A percentile compares a stretch with the other conserved stretches of the same genome.
Evolutionary conservation across 30 jellyfish, hydroid and myxozoan species (phyloP).

Genomic region (Aurelia aurita complex sp. Pacific): DNA sequence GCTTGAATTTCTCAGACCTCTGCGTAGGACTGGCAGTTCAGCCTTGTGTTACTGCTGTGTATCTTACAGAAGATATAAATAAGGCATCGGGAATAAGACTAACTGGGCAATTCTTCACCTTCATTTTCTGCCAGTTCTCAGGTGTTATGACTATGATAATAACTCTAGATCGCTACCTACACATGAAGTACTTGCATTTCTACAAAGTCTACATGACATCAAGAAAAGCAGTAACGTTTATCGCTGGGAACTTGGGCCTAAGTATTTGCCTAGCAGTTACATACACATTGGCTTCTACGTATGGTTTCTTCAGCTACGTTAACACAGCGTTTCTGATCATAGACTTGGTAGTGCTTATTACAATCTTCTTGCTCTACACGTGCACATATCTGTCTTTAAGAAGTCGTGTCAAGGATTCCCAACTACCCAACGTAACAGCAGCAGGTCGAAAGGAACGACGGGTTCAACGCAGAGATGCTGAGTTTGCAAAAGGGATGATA

Average conservation of each 20-base stretch:
- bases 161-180: slow-evolving; percentile 26
- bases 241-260: neutral
- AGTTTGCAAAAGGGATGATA: slow-evolving; percentile 22
- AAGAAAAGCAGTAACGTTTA: neutral
- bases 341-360: neutral
- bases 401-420: slow-evolving; percentile 11
- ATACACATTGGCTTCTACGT: slow-evolving; percentile 8
- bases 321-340: neutral
- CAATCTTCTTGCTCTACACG: slow-evolving; percentile 11
- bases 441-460: neutral
- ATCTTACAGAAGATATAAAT: neutral
- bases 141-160: slow-evolving; percentile 22
- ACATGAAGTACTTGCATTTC: slow-evolving; percentile 17
- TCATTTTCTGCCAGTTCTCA: slow-evolving; percentile 17
- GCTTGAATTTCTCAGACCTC: slow-evolving; percentile 1
- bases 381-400: slow-evolving; percentile 9
- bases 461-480: neutral
- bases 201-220: slow-evolving; percentile 5
- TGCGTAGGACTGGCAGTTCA: slow-evolving; percentile 5
- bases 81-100: too few relatives aligned
- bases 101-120: neutral
- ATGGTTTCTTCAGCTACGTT: slow-evolving; percentile 1
- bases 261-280: neutral
- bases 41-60: slow-evolving; percentile 18
- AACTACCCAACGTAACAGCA: neutral